phyloP scores from a whole-genome alignment of 2,113 vertebrate species.

The Galbula dea region DNA sequence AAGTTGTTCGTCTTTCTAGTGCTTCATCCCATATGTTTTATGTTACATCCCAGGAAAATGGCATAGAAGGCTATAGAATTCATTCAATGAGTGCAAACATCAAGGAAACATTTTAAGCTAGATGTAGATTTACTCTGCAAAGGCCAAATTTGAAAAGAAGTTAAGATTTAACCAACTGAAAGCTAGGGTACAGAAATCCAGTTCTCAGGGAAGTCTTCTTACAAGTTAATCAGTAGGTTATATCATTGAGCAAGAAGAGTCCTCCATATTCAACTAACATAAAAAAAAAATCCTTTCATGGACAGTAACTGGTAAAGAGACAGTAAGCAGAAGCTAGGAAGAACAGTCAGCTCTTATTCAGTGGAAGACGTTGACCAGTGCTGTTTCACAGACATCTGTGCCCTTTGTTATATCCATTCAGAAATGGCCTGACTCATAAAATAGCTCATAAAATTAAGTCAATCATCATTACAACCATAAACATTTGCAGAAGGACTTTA shows the following conservation, averaged over 20 bases:
- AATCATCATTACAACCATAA: background rate
- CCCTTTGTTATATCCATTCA: background rate
- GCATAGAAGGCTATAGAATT: background rate
- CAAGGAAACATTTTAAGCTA: background rate
- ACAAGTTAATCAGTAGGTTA: background rate
- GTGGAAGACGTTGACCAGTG: background rate
- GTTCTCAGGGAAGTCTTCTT: background rate
- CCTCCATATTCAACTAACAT: background rate
- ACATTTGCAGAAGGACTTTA: background rate
- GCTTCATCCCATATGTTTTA: background rate
- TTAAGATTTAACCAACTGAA: constrained; percentile 15
- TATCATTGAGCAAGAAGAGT: background rate
- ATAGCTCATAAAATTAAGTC: background rate
- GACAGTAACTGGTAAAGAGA: background rate
- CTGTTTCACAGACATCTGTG: background rate
- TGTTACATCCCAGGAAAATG: background rate
- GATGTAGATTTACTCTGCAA: background rate
- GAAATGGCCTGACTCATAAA: background rate
- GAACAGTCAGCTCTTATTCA: background rate
- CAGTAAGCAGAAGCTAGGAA: background rate
- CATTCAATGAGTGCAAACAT: background rate
- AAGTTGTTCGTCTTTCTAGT: background rate
- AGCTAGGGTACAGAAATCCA: background rate
- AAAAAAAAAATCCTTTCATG: background rate
- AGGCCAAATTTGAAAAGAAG: background rate